Percentiles rank a stretch among this genome's conserved stretches.
Conservation (phyloP, 2,113 vertebrate genomes). For the Eira barbara region DNA sequence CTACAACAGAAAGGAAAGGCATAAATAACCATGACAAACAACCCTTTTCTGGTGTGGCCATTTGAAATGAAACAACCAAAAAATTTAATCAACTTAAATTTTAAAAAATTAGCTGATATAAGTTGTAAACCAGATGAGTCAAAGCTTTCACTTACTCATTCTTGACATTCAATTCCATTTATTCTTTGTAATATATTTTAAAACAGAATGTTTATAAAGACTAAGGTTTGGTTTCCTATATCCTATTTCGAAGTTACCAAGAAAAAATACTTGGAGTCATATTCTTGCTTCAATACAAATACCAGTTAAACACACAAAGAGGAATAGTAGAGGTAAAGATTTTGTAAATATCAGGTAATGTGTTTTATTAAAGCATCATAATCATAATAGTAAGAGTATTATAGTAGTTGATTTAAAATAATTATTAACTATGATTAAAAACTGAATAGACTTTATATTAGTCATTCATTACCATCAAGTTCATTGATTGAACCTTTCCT, state of each 20-base stretch:
- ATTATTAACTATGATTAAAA: conserved; percentile 48
- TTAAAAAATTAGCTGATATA: conserved; percentile 71
- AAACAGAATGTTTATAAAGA: conserved; percentile 62
- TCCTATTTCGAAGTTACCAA: conserved; percentile 17
- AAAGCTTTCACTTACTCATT: conserved; percentile 58
- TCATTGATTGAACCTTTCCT: not conserved
- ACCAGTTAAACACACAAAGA: not conserved
- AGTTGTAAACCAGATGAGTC: conserved; percentile 71
- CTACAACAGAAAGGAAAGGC: conserved; percentile 57
- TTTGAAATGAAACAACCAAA: conserved; percentile 70
- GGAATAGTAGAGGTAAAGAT: conserved; percentile 4
- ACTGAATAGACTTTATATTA: not conserved
- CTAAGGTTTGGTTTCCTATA: conserved; percentile 36
- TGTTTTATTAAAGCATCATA: conserved; percentile 40
- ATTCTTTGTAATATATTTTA: conserved; percentile 75
- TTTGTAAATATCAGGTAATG: not conserved
- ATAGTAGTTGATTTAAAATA: conserved; percentile 18
- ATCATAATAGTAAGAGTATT: conserved; percentile 29
- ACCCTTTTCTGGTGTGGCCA: conserved; percentile 47
- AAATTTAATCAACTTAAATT: conserved; percentile 64
- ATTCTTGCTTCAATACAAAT: conserved; percentile 29
- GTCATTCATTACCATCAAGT: not conserved
- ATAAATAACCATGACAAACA: conserved; percentile 73
- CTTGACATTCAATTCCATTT: conserved; percentile 62
- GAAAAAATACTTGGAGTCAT: not conserved